phyloP scores from a whole-genome alignment of 2,797 vertebrate genomes.

The Spinus olivaceus region DNA sequence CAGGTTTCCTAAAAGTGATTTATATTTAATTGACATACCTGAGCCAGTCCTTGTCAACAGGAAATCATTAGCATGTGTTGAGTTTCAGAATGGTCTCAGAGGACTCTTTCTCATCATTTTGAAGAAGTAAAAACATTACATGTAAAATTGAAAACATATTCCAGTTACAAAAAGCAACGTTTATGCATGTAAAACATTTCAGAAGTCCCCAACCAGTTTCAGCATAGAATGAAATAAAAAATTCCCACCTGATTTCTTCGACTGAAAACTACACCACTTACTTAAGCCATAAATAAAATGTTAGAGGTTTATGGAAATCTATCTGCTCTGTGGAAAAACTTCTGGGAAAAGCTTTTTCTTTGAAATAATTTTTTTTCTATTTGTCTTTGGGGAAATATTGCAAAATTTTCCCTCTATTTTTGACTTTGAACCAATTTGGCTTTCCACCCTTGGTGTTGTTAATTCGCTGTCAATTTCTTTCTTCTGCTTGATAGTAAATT shows the following conservation, averaged over 20 bases:
- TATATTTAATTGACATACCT: background rate
- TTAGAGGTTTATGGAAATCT: background rate
- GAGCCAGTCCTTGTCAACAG: background rate
- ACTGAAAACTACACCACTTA: background rate
- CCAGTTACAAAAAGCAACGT: background rate
- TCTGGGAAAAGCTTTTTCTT: background rate
- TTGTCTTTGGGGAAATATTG: constrained; percentile 5
- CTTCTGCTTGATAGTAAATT: constrained; percentile 43
- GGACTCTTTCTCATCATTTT: background rate
- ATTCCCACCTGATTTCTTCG: background rate
- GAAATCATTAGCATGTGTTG: background rate
- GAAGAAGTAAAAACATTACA: background rate
- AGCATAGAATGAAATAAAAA: background rate
- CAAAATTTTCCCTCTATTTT: background rate
- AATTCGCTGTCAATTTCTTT: constrained; percentile 45
- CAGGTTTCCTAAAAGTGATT: background rate
- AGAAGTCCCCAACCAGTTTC: background rate
- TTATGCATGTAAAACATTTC: background rate
- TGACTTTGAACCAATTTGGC: constrained; percentile 35
- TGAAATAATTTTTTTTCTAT: background rate
- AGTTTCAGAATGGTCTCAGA: background rate
- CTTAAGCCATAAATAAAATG: background rate
- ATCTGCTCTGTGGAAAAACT: background rate
- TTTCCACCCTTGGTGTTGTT: constrained; percentile 8
- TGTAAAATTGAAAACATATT: background rate